Base-by-base conservation (phyloP, 2,797 vertebrate genomes). In the Chloroceryle amazona region DNA sequence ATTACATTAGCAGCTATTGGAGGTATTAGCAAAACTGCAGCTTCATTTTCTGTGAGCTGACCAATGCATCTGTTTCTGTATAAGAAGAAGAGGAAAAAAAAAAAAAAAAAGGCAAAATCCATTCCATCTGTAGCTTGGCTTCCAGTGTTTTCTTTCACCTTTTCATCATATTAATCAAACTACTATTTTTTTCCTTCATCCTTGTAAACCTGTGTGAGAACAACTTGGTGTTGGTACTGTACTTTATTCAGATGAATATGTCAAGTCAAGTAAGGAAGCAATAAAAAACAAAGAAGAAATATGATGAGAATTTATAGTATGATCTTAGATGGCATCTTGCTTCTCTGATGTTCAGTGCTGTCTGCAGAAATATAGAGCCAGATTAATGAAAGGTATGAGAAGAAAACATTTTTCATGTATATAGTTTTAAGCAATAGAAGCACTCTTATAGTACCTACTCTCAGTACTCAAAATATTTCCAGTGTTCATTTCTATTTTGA, bases 181-280 rank as follows among this genome's bases (percentile, higher is more conserved):
- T 8, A 65, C 28, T 85, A 94, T 14, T 46, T 65, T 91, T 18
- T 46, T 61, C 89, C 94, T 96, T 15, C 51, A 23, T 54, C 49
- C 92, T 95, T 93, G 66, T 93, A 96, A 95, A 93, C 42, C n/a
- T 79, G 41, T 42, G 15, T 63, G 44, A 94, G 52, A 96, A 93
- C 81, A 94, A 94, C 66, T 91, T 67, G 55, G 88, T 91, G 58
- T 26, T 81, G 60, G 29, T 62, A 71, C 54, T 75, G 71, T 93
- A 93, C 96, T 97, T 97, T 91, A 96, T 89, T 96, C 73, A 63
- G 79, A 96, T 91, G 87, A 98, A 98, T 97, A 96, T 90, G 85
- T 96, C 94, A 97, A 94, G 60, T 46, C 51, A 95, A 13, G 31
- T 90, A 94, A 90, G 82, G 86, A 97, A 91, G 73, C 85, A 95